Conservation (phyloP, 2,797 vertebrate species). For the Orientallactaga sibirica region DNA sequence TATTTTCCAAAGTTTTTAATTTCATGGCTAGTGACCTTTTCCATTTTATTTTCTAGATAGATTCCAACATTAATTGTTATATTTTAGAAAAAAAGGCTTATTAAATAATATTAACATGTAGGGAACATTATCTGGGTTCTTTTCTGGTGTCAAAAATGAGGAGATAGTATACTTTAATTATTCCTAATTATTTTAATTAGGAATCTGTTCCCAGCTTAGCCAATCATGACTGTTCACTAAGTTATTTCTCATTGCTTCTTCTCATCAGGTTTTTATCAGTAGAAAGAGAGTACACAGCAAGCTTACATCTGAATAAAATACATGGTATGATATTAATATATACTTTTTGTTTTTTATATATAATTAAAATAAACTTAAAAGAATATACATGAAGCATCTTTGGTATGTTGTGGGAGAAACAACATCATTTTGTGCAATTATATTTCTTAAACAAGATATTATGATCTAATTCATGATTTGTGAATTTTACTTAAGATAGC, state of each 20-base stretch:
- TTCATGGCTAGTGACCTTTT: not conserved
- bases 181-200: not conserved
- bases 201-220: not conserved
- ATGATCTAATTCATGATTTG: not conserved
- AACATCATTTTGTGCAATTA: not conserved
- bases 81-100: not conserved
- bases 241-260: not conserved
- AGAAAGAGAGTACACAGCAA: not conserved
- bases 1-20: not conserved
- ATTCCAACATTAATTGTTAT: not conserved
- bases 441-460: conserved; percentile 4
- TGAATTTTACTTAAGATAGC: conserved; percentile 7
- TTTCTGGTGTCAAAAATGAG: not conserved
- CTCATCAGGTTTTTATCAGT: not conserved
- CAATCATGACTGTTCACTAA: not conserved
- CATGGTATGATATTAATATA: not conserved
- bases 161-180: not conserved
- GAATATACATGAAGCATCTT: not conserved
- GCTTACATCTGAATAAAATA: not conserved
- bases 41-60: not conserved
- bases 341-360: not conserved
- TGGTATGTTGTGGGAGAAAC: not conserved
- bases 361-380: not conserved
- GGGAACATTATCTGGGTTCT: not conserved
- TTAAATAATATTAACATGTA: not conserved